These are phyloP conservation scores for Zapornia atra DNA, from an alignment of 2,113 vertebrate genomes.

Conservation along the genomic window DNA sequence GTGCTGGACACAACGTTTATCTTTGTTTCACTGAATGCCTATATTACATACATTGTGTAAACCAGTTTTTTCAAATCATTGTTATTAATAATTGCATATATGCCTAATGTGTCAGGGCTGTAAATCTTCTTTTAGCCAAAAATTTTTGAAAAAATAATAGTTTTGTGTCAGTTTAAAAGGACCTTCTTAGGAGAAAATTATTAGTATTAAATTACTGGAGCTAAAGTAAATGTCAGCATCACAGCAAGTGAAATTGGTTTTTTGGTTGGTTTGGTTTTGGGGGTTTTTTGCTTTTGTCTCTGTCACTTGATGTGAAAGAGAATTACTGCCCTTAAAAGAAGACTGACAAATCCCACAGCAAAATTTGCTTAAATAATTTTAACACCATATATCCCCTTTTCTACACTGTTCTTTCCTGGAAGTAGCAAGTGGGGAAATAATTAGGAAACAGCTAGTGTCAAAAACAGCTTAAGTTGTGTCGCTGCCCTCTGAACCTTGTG, in stretches of 20 bases:
- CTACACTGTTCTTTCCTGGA: neutral
- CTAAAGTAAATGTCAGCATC: neutral
- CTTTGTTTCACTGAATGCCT: neutral
- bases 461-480: neutral
- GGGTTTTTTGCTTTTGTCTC: neutral
- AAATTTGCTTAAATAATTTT: conserved; percentile 4
- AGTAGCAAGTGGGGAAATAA: neutral
- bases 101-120: neutral
- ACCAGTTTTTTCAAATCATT: neutral
- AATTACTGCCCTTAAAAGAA: neutral
- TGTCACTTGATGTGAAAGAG: neutral
- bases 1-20: neutral
- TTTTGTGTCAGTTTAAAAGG: neutral
- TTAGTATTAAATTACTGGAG: neutral
- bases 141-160: neutral
- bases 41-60: neutral
- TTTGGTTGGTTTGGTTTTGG: neutral
- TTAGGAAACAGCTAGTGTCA: neutral
- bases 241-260: neutral
- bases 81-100: neutral
- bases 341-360: neutral
- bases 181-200: neutral
- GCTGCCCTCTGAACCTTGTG: neutral
- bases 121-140: neutral
- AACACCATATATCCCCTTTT: neutral